phyloP scores from a whole-genome alignment of 2,797 vertebrate species.

The Onychomys arenicola region DNA sequence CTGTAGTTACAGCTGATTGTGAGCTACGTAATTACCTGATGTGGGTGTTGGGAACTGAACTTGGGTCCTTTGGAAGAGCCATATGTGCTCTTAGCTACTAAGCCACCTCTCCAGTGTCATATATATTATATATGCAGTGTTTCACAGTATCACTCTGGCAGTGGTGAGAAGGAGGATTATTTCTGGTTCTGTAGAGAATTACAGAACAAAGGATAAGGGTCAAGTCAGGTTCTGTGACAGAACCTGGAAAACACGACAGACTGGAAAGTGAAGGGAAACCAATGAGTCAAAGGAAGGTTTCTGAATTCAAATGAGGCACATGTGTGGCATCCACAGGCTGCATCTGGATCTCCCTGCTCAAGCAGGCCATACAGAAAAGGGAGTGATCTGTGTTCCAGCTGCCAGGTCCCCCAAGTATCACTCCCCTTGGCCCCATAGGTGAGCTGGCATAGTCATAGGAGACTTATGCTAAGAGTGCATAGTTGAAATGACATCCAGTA shows the following conservation, averaged over 20 bases:
- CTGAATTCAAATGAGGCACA: slow-evolving; percentile 74
- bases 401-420: slow-evolving; percentile 75
- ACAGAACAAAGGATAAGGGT: slow-evolving; percentile 28
- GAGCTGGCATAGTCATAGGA: slow-evolving; percentile 71
- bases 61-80: background rate
- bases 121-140: background rate
- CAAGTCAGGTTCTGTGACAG: background rate
- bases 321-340: slow-evolving; percentile 75
- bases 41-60: background rate
- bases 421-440: slow-evolving; percentile 66
- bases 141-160: background rate
- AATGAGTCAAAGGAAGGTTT: slow-evolving; percentile 80
- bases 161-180: background rate
- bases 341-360: slow-evolving; percentile 72
- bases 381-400: slow-evolving; percentile 58
- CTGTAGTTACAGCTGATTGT: background rate
- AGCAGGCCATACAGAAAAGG: slow-evolving; percentile 65
- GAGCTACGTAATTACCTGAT: background rate
- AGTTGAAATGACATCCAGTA: slow-evolving; percentile 75
- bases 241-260: background rate
- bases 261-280: slow-evolving; percentile 72
- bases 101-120: background rate
- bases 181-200: slow-evolving; percentile 42
- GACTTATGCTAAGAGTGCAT: slow-evolving; percentile 67
- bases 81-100: background rate